Base-by-base conservation (phyloP, 2,797 vertebrate genomes). In the Miichthys miiuy region DNA sequence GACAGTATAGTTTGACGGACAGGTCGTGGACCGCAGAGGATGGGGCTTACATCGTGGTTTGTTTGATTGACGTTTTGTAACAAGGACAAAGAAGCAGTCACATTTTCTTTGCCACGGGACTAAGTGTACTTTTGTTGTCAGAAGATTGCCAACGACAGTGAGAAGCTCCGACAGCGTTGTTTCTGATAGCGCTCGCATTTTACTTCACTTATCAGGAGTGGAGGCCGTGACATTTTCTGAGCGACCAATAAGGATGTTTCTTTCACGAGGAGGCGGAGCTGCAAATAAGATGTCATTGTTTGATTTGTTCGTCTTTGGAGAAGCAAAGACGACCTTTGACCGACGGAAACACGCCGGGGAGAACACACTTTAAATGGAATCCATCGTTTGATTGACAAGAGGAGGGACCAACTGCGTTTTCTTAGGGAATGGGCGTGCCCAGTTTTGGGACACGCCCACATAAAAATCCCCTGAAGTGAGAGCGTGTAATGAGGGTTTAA, bases 1-100 rank as follows among this genome's bases (percentile, higher is more conserved):
- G 97, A 99, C 88, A 97, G 96, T 88, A 94, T 92, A 0, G 94
- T 98, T 69, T 99, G 96, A 98, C 67, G 77, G 78, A 77, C 27
- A 41, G 51, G 21, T 52, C 42, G 18, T 69, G n/a, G 21, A 56
- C 75, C 51, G 34, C 41, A 23, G 7, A 10, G 41, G 44, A 38
- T 2, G 52, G 63, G 38, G 47, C 25, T 65, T 11, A 21, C 25
- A 6, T 20, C 14, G 0, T 30, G 20, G 34, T 68, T 47, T 60
- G 60, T 68, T 44, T 54, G 75, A 80, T 48, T 75, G 72, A 55
- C 67, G 27, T 75, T 81, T 84, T 76, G 47, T 64, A 46, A 52
- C 60, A 73, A 79, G 57, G 56, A 71, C 41, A 48, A 54, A 72
- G 25, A 65, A 51, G 9, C 17, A 21, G 60, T 44, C 47, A 68